Base-by-base conservation (phyloP, 2,888 invertebrate genomes). In the Hipparchia sbordonii region DNA sequence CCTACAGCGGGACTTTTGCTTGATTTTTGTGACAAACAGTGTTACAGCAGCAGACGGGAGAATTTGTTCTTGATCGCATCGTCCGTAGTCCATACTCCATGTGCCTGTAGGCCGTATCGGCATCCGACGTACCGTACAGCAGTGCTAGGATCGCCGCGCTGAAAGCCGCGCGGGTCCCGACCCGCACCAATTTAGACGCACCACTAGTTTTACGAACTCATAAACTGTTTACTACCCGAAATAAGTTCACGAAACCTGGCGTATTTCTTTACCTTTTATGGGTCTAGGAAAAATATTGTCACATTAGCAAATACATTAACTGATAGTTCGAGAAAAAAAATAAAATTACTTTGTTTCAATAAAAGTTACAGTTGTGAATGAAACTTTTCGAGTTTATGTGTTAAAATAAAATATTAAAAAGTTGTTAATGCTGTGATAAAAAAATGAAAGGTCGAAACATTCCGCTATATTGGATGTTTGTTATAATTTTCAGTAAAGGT, bases 161-260 rank as follows among this genome's bases (percentile, higher is more conserved):
- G 68, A 70, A 61, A 74, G 76, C 84, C 85, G 82, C 84, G 81
- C 84, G 87, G 83, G 82, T 82, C 83, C 81, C 81, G 85, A 80
- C 78, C 75, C 78, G 74, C 76, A 82, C 79, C 79, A 88, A 88
- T 87, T 88, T 88, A 79, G 81, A 81, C 87, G 85, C 84, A 82
- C 80, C 88, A 85, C 88, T 88, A 89, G 81, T 85, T 92, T 90
- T 88, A 89, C 83, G 84, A 81, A 85, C 82, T 83, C 79, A 80
- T 89, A 87, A 90, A 90, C 84, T 81, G 79, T 81, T 83, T 82
- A 82, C 82, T 81, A 79, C 82, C 71, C 74, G 80, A 81, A 83
- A 81, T 79, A 74, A 78, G 79, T 79, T 79, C 76, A 73, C 77
- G 46, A 72, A 71, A 59, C 74, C 70, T 72, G 70, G 39, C 67